Base-by-base conservation (phyloP, 53 echinoderm and acorn worm species). In the Paelopatides confundens region DNA sequence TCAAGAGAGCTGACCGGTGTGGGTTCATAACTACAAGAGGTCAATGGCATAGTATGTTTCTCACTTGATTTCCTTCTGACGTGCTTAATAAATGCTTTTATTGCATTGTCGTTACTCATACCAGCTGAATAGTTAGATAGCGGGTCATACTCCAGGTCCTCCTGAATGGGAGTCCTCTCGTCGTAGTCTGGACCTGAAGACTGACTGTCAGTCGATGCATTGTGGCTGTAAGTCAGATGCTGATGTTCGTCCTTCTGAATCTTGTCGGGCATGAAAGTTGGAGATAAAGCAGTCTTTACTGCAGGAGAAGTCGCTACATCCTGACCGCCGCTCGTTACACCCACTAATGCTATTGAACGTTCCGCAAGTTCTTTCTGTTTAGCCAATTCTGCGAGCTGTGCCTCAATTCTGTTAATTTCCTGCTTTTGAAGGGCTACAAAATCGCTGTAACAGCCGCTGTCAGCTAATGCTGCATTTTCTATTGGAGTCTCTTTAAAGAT, bases 401-500 rank as follows among this genome's bases (percentile, higher is more conserved):
- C 51, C 29, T 79, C 79, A 31, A 79, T 53, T 21, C 79, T 28
- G 53, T 52, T 79, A 24, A 79, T 79, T 33, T 79, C 79, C 79
- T 58, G 79, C 51, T 79, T 79, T 34, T 79, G 79, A 14, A 79
- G 53, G 32, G 79, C 53, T 21, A 79, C 79, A 79, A 79, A 58
- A 21, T 79, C 79, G 0, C 32, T 51, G 51, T 33, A 79, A 21
- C 51, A 50, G 4, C 79, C 79, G 9, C 52, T 79, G 32, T 33
- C 48, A 4, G 50, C 31, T 52, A 58, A 58, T 21, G n/a, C 21
- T 0, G n/a, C 58, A 58, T 23, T 58, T 58, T 58, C 58, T 21
- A 58, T 6, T 18, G 58, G 58, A 6, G 58, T 15, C n/a, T 58
- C n/a, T n/a, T n/a, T 5, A 58, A 23, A 58, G 2, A 21, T 58